Conservation (phyloP, 2,113 vertebrate genomes). For the Xiphias gladius region DNA sequence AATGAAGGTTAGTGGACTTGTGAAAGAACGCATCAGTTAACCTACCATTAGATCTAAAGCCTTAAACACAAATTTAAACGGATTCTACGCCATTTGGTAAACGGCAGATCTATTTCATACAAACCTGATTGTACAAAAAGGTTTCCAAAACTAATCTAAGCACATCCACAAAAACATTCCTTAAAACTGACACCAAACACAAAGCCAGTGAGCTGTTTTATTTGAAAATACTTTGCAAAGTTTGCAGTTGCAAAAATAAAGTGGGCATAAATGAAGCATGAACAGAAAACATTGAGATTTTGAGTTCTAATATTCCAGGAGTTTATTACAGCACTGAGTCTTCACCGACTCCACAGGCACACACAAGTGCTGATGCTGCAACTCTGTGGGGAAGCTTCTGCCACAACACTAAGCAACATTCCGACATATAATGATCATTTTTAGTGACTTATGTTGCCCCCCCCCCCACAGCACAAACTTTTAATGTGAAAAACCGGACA, state of each 20-base stretch:
- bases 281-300: not conserved
- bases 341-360: conserved; percentile 14
- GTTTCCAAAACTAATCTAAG: not conserved
- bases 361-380: conserved; percentile 60
- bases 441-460: not conserved
- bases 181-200: not conserved
- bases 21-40: conserved; percentile 2
- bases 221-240: conserved; percentile 3
- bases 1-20: not conserved
- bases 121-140: not conserved
- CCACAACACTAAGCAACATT: conserved; percentile 27
- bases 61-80: not conserved
- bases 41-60: not conserved
- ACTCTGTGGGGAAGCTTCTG: conserved; percentile 39
- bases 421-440: conserved; percentile 9
- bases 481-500: conserved; percentile 3
- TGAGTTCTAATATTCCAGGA: not conserved
- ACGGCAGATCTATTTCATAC: not conserved
- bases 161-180: not conserved
- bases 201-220: not conserved
- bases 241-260: not conserved
- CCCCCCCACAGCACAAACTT: not conserved
- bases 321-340: conserved; percentile 29
- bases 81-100: not conserved
- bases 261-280: not conserved